Percentiles rank a stretch among this genome's conserved stretches.
These are phyloP conservation scores for Ciconia boyciana DNA, from an alignment of 2,113 vertebrate genomes.

Conservation along the genomic window DNA sequence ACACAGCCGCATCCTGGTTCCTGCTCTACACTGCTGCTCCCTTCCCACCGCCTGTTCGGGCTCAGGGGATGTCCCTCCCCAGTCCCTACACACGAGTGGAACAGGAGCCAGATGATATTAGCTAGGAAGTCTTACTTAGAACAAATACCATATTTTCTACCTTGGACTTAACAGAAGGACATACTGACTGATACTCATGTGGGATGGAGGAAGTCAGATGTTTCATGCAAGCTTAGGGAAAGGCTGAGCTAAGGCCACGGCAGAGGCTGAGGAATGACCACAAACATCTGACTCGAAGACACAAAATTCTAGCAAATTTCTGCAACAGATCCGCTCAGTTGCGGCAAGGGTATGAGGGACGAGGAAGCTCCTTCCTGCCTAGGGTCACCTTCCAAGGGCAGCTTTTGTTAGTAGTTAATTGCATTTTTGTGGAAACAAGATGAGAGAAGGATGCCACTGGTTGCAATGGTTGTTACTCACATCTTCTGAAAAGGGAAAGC, in stretches of 20 bases:
- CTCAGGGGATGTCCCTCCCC: neutral
- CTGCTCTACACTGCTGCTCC: neutral
- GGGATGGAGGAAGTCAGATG: neutral
- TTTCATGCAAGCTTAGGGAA: neutral
- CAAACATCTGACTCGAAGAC: neutral
- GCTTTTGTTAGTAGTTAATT: neutral
- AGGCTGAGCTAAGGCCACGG: neutral
- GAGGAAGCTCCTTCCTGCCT: neutral
- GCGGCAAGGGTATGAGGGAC: neutral
- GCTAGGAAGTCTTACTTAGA: neutral
- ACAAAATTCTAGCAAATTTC: neutral
- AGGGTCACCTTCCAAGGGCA: neutral
- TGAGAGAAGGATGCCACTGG: neutral
- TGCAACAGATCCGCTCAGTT: neutral
- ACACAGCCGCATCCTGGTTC: neutral
- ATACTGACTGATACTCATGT: neutral
- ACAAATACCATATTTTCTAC: neutral
- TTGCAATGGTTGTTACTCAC: neutral
- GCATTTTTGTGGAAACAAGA: neutral
- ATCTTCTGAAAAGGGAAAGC: slow-evolving; percentile 17
- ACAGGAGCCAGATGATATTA: neutral
- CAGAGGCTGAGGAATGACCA: neutral
- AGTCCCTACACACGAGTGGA: rapidly evolving
- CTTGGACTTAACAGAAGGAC: neutral
- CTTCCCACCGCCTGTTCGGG: neutral